Evolutionary conservation across 1,140 invertebrate genomes (phyloP).

Genomic region (Drosophila paulistorum): DNA sequence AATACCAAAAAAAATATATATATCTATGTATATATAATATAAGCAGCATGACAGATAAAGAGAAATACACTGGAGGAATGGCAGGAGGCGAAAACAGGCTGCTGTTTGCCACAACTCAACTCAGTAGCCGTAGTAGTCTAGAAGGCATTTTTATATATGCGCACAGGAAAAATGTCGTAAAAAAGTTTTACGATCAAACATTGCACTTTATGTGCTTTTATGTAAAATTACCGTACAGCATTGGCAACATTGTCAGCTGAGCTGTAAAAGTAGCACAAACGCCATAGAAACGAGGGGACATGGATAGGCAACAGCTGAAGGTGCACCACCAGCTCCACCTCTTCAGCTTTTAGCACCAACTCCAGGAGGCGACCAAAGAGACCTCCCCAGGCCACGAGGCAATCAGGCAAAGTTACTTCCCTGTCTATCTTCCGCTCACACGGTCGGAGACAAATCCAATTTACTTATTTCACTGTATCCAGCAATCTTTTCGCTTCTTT

Average conservation of each 20-base stretch:
- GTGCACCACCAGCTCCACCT: slow-evolving; percentile 38
- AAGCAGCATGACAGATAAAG: slow-evolving; percentile 74
- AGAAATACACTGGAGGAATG: slow-evolving; percentile 58
- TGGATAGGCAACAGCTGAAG: slow-evolving; percentile 38
- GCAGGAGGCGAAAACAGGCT: slow-evolving; percentile 24
- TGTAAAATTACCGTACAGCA: slow-evolving; percentile 81
- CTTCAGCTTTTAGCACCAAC: not conserved
- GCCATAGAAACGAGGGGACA: slow-evolving; percentile 45
- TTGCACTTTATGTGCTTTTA: slow-evolving; percentile 82
- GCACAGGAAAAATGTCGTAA: slow-evolving; percentile 81
- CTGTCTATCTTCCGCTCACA: slow-evolving; percentile 5
- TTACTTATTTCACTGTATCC: slow-evolving; percentile 64
- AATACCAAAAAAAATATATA: not conserved
- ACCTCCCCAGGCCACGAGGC: slow-evolving; percentile 63
- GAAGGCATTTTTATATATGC: slow-evolving; percentile 76
- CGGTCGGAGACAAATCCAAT: slow-evolving; percentile 64
- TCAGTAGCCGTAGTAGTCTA: slow-evolving; percentile 3
- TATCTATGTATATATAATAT: slow-evolving; percentile 52
- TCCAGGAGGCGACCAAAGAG: slow-evolving; percentile 40
- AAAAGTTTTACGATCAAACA: slow-evolving; percentile 82
- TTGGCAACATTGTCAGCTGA: slow-evolving; percentile 81
- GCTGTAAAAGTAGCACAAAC: slow-evolving; percentile 74
- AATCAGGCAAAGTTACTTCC: slow-evolving; percentile 74
- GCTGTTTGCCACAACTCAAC: slow-evolving; percentile 20
- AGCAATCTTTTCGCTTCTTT: not conserved